Conservation (phyloP, 37 sponge, comb jelly and placozoan species). For the Halichondria panicea region DNA sequence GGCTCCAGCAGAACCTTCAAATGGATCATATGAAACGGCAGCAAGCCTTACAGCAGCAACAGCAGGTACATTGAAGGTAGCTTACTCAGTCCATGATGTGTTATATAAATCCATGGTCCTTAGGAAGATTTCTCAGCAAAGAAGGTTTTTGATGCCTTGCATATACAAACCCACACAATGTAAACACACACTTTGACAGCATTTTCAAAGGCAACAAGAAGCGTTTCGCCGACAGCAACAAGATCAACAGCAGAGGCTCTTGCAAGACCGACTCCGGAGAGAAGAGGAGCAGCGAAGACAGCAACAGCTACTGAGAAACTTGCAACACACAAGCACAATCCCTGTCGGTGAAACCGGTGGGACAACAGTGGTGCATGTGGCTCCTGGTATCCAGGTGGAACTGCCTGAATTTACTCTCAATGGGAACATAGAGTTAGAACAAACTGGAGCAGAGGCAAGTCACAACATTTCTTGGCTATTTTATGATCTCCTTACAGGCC, state of each 20-base stretch:
- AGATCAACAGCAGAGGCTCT: conserved; percentile 9
- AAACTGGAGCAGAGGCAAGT: no score
- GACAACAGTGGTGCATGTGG: conserved; percentile 31
- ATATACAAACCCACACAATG: no score
- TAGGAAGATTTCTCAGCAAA: no score
- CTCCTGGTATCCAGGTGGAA: conserved; percentile 4
- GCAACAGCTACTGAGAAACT: conserved; percentile 27
- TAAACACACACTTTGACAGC: conserved; percentile 11
- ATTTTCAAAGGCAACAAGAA: conserved; percentile 36
- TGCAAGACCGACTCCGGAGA: conserved; percentile 14
- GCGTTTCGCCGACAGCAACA: conserved; percentile 28
- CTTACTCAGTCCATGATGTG: no score
- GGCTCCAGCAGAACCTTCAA: conserved; percentile 16
- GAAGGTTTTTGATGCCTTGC: no score
- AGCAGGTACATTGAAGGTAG: background rate
- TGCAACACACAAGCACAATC: no score
- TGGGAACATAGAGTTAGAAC: background rate
- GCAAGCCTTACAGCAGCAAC: conserved; percentile 17
- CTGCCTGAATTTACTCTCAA: background rate
- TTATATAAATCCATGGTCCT: no score
- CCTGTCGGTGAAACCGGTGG: background rate
- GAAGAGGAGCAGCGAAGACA: conserved; percentile 21
- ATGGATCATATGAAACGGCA: conserved; percentile 10
- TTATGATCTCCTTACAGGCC: background rate
- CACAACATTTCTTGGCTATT: no score